Base-by-base conservation (phyloP, 1,140 invertebrate species). In the Solenopsis invicta region DNA sequence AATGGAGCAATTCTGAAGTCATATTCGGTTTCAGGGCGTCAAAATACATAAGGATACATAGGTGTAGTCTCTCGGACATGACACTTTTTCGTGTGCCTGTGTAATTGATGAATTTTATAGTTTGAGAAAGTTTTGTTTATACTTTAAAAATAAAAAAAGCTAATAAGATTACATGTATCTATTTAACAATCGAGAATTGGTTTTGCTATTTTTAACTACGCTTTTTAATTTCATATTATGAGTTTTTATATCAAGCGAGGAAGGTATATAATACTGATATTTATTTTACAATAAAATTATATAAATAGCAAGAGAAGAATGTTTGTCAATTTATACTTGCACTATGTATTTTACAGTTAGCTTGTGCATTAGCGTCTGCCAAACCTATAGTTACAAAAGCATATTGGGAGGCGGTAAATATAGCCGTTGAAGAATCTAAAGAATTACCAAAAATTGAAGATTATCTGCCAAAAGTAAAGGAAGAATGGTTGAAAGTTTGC, bases 301-400 rank as follows among this genome's bases (percentile, higher is more conserved):
- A 16, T 41, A 45, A 61, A 41, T 29, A 8, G 12, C 41, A 13
- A n/a, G 24, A 6, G 10, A 62, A 34, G n/a, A 41, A 41, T 13
- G 21, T 16, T 29, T n/a, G 4, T n/a, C 4, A 6, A 64, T 77
- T 21, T 64, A 16, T 37, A 66, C 9, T 66, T 78, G 1, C 4
- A 59, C 1, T 52, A 9, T 78, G 0, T 34, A 13, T 59, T 56
- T 81, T 71, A 18, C 50, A 96, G 94, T 94, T 95, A 37, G 93
- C 97, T 16, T 96, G 96, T 92, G 97, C 97, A 9, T 93, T 98
- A 86, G 95, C 97, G 0, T 95, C 96, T 82, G 95, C 96, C 62
- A 96, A 96, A 64, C 94, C 96, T 9, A 97, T 98, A 87, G 97
- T 98, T 0, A 96, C 95, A 16, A 93, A 95, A n/a, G 94, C 95